Base-by-base conservation (phyloP, 2,113 vertebrate genomes). In the Tringa solitaria region DNA sequence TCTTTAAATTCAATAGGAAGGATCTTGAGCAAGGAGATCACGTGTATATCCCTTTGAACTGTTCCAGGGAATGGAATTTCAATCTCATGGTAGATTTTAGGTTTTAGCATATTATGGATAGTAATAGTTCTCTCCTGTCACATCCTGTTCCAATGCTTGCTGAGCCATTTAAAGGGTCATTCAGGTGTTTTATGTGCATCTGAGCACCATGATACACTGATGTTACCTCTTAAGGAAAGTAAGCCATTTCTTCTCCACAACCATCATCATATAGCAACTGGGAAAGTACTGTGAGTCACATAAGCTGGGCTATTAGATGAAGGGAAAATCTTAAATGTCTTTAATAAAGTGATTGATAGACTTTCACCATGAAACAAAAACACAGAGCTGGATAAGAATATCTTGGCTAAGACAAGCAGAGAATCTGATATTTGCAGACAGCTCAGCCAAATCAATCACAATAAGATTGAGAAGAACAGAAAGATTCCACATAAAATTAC, bases 331-430 rank as follows among this genome's bases (percentile, higher is more conserved):
- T 76, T 73, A 63, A 86, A 89, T 28, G 41, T 43, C 48, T 82
- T 84, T 87, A 93, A 41, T 84, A 76, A 88, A 87, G 69, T 80
- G 74, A 93, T 88, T 87, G 73, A 91, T 93, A 93, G 81, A 89
- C 39, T 73, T 82, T 77, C 76, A 85, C n/a, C 33, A 37, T 57
- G 45, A 91, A 89, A 73, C 43, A 89, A 78, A 81, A 95, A 63
- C 60, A 89, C 32, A 69, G 59, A 82, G 32, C n/a, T 82, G 70
- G 32, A 51, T 73, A 81, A 74, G 74, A 79, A 68, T 67, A 61
- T 84, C 80, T 78, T 79, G 79, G 45, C 60, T 70, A 65, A 88
- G 57, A 91, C 17, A 77, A 76, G 79, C 63, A 73, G 65, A 89
- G 60, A 73, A 77, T 77, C 75, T 91, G 84, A 85, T 93, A 88